Conservation (phyloP, 2,888 invertebrate species). For the Pharmacophagus antenor region DNA sequence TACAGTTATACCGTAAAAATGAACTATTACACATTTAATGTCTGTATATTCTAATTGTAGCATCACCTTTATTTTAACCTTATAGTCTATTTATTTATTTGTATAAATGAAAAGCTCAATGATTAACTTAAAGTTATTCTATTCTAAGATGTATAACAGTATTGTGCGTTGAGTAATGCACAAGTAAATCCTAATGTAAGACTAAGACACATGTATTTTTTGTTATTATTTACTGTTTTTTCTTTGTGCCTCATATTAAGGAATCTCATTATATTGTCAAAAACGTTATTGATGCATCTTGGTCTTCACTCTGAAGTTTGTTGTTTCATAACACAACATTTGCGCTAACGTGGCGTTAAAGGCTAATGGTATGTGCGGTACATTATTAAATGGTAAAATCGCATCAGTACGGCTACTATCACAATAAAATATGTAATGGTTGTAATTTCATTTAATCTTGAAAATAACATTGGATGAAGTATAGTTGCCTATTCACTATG, state of each 20-base stretch:
- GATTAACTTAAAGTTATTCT: conserved; percentile 72
- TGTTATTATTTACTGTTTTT: conserved; percentile 45
- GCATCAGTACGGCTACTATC: background rate
- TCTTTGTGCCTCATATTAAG: conserved; percentile 67
- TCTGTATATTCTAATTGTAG: conserved; percentile 61
- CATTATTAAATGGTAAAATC: background rate
- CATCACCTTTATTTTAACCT: conserved; percentile 48
- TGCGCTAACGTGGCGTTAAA: conserved; percentile 33
- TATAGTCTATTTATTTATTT: conserved; percentile 69
- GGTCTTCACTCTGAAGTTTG: conserved; percentile 39
- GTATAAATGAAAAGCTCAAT: conserved; percentile 80
- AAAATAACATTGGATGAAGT: conserved; percentile 7
- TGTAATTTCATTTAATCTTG: background rate
- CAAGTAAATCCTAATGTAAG: conserved; percentile 67
- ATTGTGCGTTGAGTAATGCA: conserved; percentile 66
- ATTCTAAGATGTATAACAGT: conserved; percentile 59
- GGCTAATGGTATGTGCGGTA: background rate
- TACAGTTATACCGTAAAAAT: conserved; percentile 40
- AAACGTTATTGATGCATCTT: conserved; percentile 32
- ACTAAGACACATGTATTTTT: conserved; percentile 38
- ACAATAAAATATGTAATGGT: background rate
- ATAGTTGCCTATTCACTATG: background rate
- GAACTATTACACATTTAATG: conserved; percentile 43
- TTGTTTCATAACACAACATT: conserved; percentile 52
- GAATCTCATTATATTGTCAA: conserved; percentile 71